Evolutionary conservation across 2,888 invertebrate species (phyloP).

Genomic region (Hofmannophila pseudospretella): DNA sequence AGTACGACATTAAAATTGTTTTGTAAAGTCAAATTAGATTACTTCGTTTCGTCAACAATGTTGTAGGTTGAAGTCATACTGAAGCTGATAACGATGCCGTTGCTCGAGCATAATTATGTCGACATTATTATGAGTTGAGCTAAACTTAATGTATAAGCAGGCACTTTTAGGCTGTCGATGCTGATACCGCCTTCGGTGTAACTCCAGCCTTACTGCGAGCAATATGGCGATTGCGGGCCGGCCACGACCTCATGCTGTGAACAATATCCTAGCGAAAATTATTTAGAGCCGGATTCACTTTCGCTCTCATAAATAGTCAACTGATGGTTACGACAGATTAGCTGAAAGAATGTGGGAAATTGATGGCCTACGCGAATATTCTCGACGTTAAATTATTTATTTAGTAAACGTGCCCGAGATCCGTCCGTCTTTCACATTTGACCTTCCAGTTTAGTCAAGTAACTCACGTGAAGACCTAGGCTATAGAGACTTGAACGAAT

Average conservation of each 20-base stretch:
- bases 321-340: slow-evolving; percentile 39
- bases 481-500: neutral
- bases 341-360: slow-evolving; percentile 27
- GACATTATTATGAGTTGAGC: too few relatives aligned
- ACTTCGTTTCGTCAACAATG: too few relatives aligned
- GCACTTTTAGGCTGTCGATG: too few relatives aligned
- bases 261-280: slow-evolving; percentile 69
- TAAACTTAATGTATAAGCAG: too few relatives aligned
- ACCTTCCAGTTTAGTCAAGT: slow-evolving; percentile 5
- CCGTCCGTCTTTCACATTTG: slow-evolving; percentile 8
- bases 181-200: neutral
- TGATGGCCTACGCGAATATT: slow-evolving; percentile 16
- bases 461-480: slow-evolving; percentile 1
- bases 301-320: slow-evolving; percentile 45
- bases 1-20: neutral
- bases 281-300: slow-evolving; percentile 64
- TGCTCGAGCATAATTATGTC: too few relatives aligned
- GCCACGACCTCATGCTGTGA: slow-evolving; percentile 52
- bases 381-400: slow-evolving; percentile 12
- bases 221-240: slow-evolving; percentile 21
- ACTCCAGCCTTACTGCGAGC: slow-evolving; percentile 8
- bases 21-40: neutral
- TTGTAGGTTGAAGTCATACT: too few relatives aligned
- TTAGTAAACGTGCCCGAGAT: slow-evolving; percentile 8
- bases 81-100: too few relatives aligned